A percentile compares a stretch with the other conserved stretches of the same genome.
phyloP scores from a whole-genome alignment of 2,113 vertebrate genomes.

The Neotoma lepida region DNA sequence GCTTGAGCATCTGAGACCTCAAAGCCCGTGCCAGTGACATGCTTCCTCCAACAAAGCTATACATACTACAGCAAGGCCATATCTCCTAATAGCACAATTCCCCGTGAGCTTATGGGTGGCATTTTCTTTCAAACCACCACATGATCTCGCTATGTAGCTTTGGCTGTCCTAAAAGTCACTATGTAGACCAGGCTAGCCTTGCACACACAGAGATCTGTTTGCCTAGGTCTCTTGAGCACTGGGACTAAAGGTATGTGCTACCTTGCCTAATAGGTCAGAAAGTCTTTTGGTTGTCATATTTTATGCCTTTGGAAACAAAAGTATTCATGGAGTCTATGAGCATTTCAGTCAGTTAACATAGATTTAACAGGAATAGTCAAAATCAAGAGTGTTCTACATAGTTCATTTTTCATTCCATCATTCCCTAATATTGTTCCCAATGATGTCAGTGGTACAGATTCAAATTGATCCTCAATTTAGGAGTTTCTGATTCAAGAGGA shows the following conservation, averaged over 20 bases:
- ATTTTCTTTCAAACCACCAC: not conserved
- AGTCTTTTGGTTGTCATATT: not conserved
- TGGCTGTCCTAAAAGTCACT: not conserved
- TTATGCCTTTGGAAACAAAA: slow-evolving; percentile 16
- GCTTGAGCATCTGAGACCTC: not conserved
- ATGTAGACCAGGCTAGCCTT: not conserved
- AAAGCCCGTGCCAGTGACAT: not conserved
- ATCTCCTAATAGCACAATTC: not conserved
- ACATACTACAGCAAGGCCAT: not conserved
- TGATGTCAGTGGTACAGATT: not conserved
- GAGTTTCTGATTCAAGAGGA: not conserved
- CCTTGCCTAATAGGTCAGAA: not conserved
- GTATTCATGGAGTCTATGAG: not conserved
- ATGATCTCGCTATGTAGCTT: not conserved
- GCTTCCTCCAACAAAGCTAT: not conserved
- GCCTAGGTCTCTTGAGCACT: not conserved
- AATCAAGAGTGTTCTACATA: not conserved
- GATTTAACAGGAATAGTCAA: not conserved
- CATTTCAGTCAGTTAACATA: not conserved
- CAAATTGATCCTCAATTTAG: not conserved
- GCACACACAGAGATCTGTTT: not conserved
- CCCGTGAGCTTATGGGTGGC: not conserved
- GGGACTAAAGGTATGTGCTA: not conserved
- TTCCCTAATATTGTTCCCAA: not conserved
- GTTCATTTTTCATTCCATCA: slow-evolving; percentile 5